Conservation (phyloP, 2,113 vertebrate species). For the Callipepla squamata region DNA sequence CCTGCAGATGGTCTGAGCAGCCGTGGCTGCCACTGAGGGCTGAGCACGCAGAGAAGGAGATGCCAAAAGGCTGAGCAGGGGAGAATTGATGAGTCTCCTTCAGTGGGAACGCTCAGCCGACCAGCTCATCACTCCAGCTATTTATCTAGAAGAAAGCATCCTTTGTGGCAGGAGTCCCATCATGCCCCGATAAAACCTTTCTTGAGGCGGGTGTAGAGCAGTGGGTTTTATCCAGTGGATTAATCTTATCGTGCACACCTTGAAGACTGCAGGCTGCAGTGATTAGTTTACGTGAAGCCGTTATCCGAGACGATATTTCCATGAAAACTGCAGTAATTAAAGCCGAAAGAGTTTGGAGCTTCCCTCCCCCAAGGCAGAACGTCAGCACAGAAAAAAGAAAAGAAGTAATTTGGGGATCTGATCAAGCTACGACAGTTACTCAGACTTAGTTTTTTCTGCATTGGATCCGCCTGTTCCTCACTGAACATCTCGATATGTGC, state of each 20-base stretch:
- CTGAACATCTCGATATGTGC: background rate
- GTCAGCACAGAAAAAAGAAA: background rate
- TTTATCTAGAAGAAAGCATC: background rate
- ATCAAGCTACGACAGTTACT: conserved; percentile 11
- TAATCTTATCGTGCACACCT: conserved; percentile 4
- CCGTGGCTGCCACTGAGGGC: background rate
- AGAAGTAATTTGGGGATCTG: conserved; percentile 69
- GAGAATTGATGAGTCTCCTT: background rate
- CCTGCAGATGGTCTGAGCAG: background rate
- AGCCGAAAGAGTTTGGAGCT: conserved; percentile 22
- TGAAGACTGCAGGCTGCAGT: background rate
- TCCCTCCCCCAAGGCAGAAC: background rate
- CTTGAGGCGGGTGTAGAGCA: fast-evolving
- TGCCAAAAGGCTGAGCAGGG: background rate
- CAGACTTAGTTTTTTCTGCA: background rate
- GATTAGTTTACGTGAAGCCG: conserved; percentile 21
- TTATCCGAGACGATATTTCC: conserved; percentile 45
- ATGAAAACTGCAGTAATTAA: conserved; percentile 68
- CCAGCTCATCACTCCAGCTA: fast-evolving
- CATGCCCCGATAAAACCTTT: background rate
- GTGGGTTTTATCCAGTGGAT: background rate
- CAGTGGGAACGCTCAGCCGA: background rate
- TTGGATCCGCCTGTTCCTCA: too few species aligned
- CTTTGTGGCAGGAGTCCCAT: background rate
- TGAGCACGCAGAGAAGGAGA: fast-evolving